Conservation (phyloP, 2,888 invertebrate genomes). For the Lydus trimaculatus region DNA sequence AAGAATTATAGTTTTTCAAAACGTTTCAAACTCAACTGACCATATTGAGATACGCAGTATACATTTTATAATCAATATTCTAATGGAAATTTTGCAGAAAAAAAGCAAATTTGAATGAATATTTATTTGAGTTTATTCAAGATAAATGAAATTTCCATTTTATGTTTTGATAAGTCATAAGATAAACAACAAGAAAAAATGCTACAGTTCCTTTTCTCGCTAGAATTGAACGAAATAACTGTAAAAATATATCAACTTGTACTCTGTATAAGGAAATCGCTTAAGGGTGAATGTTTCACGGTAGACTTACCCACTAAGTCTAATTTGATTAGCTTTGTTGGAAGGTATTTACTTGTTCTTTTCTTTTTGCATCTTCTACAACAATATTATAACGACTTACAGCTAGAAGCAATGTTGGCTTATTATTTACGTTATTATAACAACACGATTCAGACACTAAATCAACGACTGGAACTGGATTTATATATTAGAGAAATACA, state of each 20-base stretch:
- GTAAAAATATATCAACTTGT: neutral
- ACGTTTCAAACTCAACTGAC: too few species aligned
- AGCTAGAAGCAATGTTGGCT: neutral
- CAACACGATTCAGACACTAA: neutral
- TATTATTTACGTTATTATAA: neutral
- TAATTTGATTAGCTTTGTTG: conserved; percentile 6
- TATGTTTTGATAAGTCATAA: neutral
- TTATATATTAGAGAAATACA: too few species aligned
- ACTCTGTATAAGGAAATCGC: neutral
- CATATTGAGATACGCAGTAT: too few species aligned
- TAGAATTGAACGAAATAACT: neutral
- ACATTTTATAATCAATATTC: too few species aligned
- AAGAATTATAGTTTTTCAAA: too few species aligned
- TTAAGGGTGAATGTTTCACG: neutral
- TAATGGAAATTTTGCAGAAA: too few species aligned
- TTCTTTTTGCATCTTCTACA: neutral
- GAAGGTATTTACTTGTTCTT: neutral
- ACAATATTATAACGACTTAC: neutral
- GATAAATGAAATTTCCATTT: neutral
- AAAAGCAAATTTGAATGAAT: too few species aligned
- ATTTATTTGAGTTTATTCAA: neutral
- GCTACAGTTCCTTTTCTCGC: neutral
- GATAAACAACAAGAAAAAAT: neutral
- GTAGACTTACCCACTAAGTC: neutral
- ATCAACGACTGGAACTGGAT: neutral